Base-by-base conservation (phyloP, 2,888 invertebrate genomes). In the Chymomyza fuscimana region DNA sequence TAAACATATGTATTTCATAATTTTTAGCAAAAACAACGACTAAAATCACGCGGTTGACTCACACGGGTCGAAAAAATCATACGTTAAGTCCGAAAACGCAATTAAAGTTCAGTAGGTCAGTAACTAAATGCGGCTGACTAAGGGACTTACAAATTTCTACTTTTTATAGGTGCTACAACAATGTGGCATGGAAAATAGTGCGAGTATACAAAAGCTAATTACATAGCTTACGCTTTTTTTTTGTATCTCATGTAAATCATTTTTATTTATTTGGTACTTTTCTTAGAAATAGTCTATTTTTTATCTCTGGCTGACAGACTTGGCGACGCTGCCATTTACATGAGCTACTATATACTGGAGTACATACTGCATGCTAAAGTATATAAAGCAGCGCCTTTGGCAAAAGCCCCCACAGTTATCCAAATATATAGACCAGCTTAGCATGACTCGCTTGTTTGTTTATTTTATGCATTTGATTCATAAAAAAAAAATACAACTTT, bases 401-500 rank as follows among this genome's bases (percentile, higher is more conserved):
- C 51, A 51, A 16, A 16, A 46, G 40, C 40, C 12, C 40, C 40
- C 10, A 1, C 1, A 5, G 51, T 16, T n/a, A 51, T 51, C 15
- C 15, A 22, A 19, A 22, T 54, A 54, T 16, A 54, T 16, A 19
- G 16, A 54, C 16, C 16, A 19, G 19, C 54, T 54, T 22, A 54
- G 54, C 54, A 50, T 19, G 50, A 12, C 54, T 22, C 22, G 54
- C 7, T 67, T 70, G 51, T 67, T 74, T 80, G 29, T 70, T 70
- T 67, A 50, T 59, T 65, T 66, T 46, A 54, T 72, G 65, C 69
- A 71, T 70, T 82, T 82, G 76, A 82, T 82, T 82, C 83, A 75
- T 71, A 66, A 65, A 64, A 62, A 65, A 70, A 52, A 54, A 54
- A 54, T 15, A 52, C 52, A n/a, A 52, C 9, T 16, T 36, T 36